Percentiles rank a stretch among this genome's conserved stretches.
phyloP scores from a whole-genome alignment of 2,797 vertebrate species.

The Adelosebastes latens region DNA sequence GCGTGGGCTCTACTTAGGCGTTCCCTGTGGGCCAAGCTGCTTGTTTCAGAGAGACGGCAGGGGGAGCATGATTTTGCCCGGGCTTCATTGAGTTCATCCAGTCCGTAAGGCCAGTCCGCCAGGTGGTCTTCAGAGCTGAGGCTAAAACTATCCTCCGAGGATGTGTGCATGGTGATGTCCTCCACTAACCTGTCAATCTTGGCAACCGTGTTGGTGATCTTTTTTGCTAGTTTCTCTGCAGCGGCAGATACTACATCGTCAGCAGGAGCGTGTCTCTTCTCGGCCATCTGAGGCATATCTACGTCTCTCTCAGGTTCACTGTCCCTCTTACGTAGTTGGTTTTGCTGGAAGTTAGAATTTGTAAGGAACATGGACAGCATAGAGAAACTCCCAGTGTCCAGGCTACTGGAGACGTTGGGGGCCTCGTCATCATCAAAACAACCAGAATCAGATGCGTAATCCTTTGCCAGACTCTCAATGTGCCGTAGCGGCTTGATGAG shows the following conservation, averaged over 20 bases:
- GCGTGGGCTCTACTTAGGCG: conserved; percentile 86
- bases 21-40: conserved; percentile 84
- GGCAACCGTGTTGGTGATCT: conserved; percentile 93
- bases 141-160: conserved; percentile 97
- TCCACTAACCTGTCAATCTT: conserved; percentile 97
- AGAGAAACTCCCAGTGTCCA: conserved; percentile 90
- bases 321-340: conserved; percentile 86
- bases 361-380: conserved; percentile 95
- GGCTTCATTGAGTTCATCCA: conserved; percentile 88
- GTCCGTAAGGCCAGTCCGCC: conserved; percentile 90
- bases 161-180: conserved; percentile 96
- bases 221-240: conserved; percentile 91
- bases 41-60: conserved; percentile 86
- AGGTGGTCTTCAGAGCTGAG: conserved; percentile 96
- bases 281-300: conserved; percentile 66
- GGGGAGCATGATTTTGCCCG: conserved; percentile 93
- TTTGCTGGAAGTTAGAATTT: conserved; percentile 91
- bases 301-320: conserved; percentile 86
- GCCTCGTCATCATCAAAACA: conserved; percentile 97
- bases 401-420: conserved; percentile 88
- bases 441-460: conserved; percentile 96
- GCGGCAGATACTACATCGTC: conserved; percentile 87
- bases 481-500: conserved; percentile 90
- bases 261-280: conserved; percentile 72
- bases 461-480: conserved; percentile 94